Conservation (phyloP, 2,113 vertebrate species). For the Procavia capensis region DNA sequence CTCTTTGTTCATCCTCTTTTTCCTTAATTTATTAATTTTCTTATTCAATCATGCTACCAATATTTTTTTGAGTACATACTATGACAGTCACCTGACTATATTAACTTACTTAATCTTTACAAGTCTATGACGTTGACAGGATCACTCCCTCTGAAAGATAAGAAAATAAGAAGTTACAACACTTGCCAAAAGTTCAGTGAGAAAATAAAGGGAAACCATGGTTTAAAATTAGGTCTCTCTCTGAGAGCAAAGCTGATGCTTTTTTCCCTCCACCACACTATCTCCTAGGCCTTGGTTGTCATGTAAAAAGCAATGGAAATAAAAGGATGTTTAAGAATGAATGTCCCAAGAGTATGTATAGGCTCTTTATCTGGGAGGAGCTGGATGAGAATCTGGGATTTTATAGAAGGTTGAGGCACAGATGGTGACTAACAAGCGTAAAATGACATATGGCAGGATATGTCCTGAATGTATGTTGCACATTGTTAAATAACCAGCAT, state of each 20-base stretch:
- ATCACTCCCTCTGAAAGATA: constrained; percentile 20
- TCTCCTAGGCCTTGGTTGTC: neutral
- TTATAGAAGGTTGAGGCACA: neutral
- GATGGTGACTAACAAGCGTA: neutral
- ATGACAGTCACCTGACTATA: neutral
- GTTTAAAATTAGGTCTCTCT: constrained; percentile 47
- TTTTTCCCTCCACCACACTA: neutral
- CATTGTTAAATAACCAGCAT: neutral
- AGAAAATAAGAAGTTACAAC: neutral
- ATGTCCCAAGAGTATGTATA: neutral
- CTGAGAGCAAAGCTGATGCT: neutral
- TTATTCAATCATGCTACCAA: neutral
- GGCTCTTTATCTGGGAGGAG: neutral
- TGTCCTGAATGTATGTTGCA: neutral
- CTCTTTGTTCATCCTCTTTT: neutral
- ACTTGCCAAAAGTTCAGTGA: neutral
- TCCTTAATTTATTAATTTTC: neutral
- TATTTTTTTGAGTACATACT: neutral
- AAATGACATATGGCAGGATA: neutral
- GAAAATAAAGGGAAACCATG: neutral
- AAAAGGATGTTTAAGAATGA: constrained; percentile 15
- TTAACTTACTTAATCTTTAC: neutral
- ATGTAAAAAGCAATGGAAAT: neutral
- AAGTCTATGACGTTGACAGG: neutral
- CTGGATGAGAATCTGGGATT: neutral